Percentiles rank a stretch among this genome's conserved stretches.
Conservation (phyloP, 2,113 vertebrate genomes). For the Bubo blakistoni region DNA sequence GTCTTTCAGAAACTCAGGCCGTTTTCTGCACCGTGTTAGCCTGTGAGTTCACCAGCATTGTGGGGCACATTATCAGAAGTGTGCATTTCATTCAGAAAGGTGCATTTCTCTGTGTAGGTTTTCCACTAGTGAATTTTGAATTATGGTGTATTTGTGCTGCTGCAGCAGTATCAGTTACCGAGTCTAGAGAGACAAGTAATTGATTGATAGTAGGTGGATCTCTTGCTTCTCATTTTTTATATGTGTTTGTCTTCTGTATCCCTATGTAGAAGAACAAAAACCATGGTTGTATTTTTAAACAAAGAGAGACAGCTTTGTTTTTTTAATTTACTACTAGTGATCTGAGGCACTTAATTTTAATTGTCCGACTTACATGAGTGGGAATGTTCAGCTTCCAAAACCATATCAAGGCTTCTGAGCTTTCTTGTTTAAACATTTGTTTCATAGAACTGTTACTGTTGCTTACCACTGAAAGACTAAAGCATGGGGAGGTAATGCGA, state of each 20-base stretch:
- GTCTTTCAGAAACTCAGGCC: neutral
- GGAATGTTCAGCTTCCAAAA: neutral
- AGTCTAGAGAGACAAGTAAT: neutral
- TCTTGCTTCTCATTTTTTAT: neutral
- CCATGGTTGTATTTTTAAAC: neutral
- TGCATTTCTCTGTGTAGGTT: neutral
- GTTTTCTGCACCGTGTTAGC: neutral
- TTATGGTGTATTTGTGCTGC: neutral
- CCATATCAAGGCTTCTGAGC: neutral
- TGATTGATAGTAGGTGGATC: neutral
- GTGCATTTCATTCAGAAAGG: neutral
- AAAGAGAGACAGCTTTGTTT: neutral
- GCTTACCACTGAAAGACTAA: neutral
- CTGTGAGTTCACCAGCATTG: accelerated
- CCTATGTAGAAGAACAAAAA: neutral
- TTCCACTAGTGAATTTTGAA: neutral
- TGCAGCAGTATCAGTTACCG: neutral
- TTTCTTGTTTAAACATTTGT: neutral
- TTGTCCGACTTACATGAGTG: neutral
- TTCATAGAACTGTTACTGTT: neutral
- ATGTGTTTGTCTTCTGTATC: neutral
- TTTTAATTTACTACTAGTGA: neutral
- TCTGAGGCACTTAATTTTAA: neutral
- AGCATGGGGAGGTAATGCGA: neutral
- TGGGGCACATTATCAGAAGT: neutral